Percentiles rank a stretch among this genome's conserved stretches.
Evolutionary conservation across 2,888 invertebrate genomes (phyloP).

Genomic region (Tetranychus piercei): DNA sequence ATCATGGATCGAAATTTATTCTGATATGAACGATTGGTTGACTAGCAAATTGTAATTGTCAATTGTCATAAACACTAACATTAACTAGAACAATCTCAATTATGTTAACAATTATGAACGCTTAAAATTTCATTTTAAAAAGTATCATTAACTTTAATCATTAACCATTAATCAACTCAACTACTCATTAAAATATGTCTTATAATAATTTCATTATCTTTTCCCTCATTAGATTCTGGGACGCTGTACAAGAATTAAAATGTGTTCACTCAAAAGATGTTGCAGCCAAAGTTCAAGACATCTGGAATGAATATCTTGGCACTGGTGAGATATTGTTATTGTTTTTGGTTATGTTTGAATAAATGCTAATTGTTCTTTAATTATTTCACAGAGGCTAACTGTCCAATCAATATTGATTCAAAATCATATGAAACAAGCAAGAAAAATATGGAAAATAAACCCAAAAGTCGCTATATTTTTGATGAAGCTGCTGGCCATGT

Average conservation of each 20-base stretch:
- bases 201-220: background rate
- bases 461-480: conserved; percentile 68
- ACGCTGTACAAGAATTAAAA: conserved; percentile 60
- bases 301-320: conserved; percentile 43
- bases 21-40: no score
- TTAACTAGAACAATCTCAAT: background rate
- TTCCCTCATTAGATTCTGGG: conserved; percentile 64
- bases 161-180: background rate
- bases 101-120: background rate
- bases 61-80: background rate
- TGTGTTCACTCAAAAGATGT: conserved; percentile 36
- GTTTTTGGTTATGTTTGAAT: background rate
- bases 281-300: conserved; percentile 56
- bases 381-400: conserved; percentile 57
- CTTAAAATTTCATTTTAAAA: no score
- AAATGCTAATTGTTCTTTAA: background rate
- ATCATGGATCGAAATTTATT: no score
- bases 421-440: conserved; percentile 65
- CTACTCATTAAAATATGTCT: background rate
- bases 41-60: no score
- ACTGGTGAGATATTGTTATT: conserved; percentile 15
- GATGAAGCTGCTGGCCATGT: conserved; percentile 97
- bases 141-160: no score
- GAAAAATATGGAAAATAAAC: conserved; percentile 54
- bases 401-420: conserved; percentile 92